Evolutionary conservation across 1,140 invertebrate genomes (phyloP), one percentile per base, ranked within the genome.

Genomic region (Branchinecta lindahli): DNA sequence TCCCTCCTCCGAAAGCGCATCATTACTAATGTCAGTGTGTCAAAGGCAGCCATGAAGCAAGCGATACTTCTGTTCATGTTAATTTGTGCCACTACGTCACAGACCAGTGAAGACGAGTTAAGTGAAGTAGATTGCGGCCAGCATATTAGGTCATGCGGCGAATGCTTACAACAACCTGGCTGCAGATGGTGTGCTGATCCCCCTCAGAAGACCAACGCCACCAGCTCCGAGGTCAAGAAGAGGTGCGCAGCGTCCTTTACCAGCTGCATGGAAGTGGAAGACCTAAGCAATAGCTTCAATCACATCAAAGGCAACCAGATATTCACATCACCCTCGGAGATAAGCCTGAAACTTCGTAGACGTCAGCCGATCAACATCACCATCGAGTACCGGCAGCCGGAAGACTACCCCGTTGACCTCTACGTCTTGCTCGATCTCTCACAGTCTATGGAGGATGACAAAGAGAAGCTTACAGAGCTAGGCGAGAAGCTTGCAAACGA

Each of bases 401-500:
- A 85, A 73, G 86, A 92, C 77, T 94, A 92, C 79, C 92, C 91
- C 0, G 87, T 94, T 0, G 92, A 94, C 80, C 78, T 94, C 6
- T 94, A 94, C 78, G 94, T 91, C 75, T 80, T 94, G 0, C 87
- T 94, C 85, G 92, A 94, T 76, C 78, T 91, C 20, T 92, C 90
- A 5, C 82, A 83, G 66, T 90, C 89, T 0, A 94, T 94, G 91
- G 77, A 81, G 52, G 82, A 84, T 72, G 85, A 90, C 73, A 88
- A 85, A 75, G 79, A 85, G 9, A 84, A 85, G 72, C 76, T 91
- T 5, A 85, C 85, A 0, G 76, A 80, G 47, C 78, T 92, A n/a
- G 88, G 86, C 8, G 77, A 83, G 72, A 75, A 83, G 8, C 80
- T 92, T 68, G 87, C 83, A 20, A 74, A 80, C 15, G 79, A 80